Evolutionary conservation across 2,113 vertebrate species (phyloP).

Genomic region (Tachycineta bicolor): DNA sequence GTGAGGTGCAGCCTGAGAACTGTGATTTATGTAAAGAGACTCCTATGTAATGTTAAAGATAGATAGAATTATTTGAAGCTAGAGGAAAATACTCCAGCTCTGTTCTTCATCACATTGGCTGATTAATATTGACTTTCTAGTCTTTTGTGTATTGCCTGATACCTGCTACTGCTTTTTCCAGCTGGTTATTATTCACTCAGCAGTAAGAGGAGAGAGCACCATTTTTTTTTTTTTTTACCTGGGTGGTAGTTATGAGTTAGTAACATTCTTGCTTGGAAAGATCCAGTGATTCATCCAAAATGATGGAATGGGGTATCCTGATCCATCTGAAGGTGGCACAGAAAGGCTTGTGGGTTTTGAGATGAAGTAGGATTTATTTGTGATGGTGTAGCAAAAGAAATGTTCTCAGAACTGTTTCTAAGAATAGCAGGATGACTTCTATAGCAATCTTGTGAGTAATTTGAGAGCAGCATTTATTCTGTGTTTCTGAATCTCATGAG

Average conservation of each 20-base stretch:
- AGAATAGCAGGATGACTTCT: constrained; percentile 40
- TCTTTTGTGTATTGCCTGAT: background rate
- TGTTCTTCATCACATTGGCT: background rate
- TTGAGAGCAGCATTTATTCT: background rate
- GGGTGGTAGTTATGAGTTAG: background rate
- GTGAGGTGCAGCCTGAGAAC: background rate
- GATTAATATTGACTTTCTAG: background rate
- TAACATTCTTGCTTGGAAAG: background rate
- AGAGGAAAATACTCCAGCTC: background rate
- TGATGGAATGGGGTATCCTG: background rate
- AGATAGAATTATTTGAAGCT: background rate
- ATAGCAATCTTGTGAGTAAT: constrained; percentile 26
- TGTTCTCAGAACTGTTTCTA: constrained; percentile 42
- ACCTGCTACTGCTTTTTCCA: background rate
- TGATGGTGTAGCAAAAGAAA: background rate
- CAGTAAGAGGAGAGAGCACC: background rate
- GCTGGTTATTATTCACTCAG: background rate
- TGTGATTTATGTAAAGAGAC: background rate
- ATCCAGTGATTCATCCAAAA: background rate
- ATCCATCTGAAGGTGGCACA: background rate
- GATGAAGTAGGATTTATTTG: constrained; percentile 1
- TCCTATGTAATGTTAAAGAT: background rate
- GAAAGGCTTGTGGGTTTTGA: background rate
- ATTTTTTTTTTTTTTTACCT: background rate
- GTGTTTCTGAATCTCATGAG: background rate